These are phyloP conservation scores for Phyllostomus discolor DNA, from an alignment of 2,113 vertebrate genomes.

Conservation along the genomic window DNA sequence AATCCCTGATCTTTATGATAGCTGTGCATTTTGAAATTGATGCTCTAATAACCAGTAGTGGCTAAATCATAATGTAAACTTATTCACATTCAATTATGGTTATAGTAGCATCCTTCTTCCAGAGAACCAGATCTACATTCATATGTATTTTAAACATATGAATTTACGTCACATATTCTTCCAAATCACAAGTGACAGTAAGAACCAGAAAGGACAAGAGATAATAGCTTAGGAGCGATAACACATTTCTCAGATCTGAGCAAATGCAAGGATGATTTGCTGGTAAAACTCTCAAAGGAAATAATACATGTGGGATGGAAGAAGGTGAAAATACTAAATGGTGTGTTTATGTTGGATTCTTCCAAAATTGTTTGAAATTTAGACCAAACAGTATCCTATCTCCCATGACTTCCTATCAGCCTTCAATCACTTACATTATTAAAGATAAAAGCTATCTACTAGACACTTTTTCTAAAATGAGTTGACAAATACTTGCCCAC, in stretches of 20 bases:
- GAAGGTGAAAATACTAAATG: neutral
- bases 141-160: neutral
- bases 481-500: neutral
- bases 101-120: neutral
- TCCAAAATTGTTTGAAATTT: slow-evolving; percentile 25
- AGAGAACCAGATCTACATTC: neutral
- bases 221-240: neutral
- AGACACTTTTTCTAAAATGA: neutral
- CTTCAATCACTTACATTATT: neutral
- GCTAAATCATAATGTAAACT: neutral
- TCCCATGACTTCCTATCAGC: neutral
- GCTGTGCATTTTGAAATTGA: neutral
- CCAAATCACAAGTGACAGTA: slow-evolving; percentile 33
- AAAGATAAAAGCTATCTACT: neutral
- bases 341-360: neutral
- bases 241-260: slow-evolving; percentile 28
- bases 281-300: neutral
- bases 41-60: neutral
- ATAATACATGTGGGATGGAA: neutral
- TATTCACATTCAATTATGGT: neutral
- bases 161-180: slow-evolving; percentile 33
- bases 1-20: neutral
- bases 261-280: neutral
- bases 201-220: slow-evolving; percentile 1
- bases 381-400: neutral